These are phyloP conservation scores for Gnatocerus cornutus DNA, from an alignment of 2,888 invertebrate genomes.

Conservation along the genomic window DNA sequence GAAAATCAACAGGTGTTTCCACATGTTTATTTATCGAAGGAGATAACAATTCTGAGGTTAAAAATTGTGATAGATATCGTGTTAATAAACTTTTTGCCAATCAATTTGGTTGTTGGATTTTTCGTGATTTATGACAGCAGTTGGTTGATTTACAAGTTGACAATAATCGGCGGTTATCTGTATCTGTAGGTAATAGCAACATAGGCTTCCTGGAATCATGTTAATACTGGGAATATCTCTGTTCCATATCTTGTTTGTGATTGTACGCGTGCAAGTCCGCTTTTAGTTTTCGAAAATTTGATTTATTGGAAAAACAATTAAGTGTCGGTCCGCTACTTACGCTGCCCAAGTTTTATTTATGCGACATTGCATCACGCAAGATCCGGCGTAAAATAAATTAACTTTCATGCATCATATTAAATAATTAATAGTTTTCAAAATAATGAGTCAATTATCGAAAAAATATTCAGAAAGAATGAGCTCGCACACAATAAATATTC, in stretches of 20 bases:
- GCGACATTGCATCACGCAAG: slow-evolving; percentile 8
- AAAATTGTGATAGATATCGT: slow-evolving; percentile 30
- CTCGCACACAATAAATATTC: slow-evolving; percentile 46
- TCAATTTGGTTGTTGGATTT: slow-evolving; percentile 27
- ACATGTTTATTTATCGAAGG: slow-evolving; percentile 34
- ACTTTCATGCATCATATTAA: slow-evolving; percentile 25
- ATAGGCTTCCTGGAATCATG: not conserved
- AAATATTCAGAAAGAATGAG: slow-evolving; percentile 34
- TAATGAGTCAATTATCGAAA: slow-evolving; percentile 47
- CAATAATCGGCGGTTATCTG: slow-evolving; percentile 1
- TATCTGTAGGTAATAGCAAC: slow-evolving; percentile 1
- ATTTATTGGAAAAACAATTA: slow-evolving; percentile 21
- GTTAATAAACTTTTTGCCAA: slow-evolving; percentile 43
- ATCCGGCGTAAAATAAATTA: slow-evolving; percentile 35
- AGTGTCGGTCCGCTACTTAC: not conserved
- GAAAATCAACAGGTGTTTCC: slow-evolving; percentile 46
- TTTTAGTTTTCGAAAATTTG: not conserved
- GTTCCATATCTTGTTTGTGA: not conserved
- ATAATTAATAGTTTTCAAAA: slow-evolving; percentile 46
- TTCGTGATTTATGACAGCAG: slow-evolving; percentile 24
- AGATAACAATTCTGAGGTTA: slow-evolving; percentile 38
- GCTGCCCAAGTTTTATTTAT: slow-evolving; percentile 24
- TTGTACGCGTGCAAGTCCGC: not conserved
- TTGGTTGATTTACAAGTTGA: slow-evolving; percentile 20
- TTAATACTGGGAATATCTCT: not conserved